phyloP scores from a whole-genome alignment of 2,888 invertebrate genomes.

The Rotaria magnacalcarata region DNA sequence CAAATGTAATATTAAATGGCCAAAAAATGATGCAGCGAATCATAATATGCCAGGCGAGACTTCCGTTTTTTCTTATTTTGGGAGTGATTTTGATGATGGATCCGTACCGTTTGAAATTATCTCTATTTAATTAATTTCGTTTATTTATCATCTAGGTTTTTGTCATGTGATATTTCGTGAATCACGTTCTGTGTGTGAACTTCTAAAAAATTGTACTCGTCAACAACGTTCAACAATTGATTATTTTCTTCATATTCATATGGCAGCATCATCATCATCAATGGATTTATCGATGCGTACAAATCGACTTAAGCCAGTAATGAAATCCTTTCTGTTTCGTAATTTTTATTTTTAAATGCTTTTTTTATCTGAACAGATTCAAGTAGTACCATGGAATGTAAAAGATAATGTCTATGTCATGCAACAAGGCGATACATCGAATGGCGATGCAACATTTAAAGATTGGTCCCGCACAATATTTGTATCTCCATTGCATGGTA shows the following conservation, averaged over 20 bases:
- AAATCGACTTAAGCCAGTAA: not conserved
- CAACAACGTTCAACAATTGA: not conserved
- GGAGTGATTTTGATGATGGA: no score
- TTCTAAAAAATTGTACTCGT: not conserved
- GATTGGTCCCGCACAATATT: slow-evolving; percentile 30
- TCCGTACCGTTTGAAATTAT: no score
- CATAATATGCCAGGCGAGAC: not conserved
- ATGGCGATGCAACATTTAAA: not conserved
- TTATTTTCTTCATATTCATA: slow-evolving; percentile 28
- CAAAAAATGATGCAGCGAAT: not conserved
- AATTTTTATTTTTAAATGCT: not conserved
- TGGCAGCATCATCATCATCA: not conserved
- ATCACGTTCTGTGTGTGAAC: not conserved
- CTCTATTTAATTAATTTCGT: no score
- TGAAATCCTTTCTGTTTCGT: no score
- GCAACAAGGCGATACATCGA: not conserved
- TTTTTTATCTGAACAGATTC: not conserved
- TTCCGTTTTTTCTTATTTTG: no score
- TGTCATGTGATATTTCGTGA: slow-evolving; percentile 20
- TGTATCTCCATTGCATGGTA: not conserved
- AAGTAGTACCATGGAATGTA: slow-evolving; percentile 21
- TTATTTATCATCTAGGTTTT: not conserved
- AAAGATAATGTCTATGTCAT: not conserved
- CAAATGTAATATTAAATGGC: slow-evolving; percentile 24
- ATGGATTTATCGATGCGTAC: not conserved